Base-by-base conservation (phyloP, 2,888 invertebrate species). In the Pristionchus japonicus region DNA sequence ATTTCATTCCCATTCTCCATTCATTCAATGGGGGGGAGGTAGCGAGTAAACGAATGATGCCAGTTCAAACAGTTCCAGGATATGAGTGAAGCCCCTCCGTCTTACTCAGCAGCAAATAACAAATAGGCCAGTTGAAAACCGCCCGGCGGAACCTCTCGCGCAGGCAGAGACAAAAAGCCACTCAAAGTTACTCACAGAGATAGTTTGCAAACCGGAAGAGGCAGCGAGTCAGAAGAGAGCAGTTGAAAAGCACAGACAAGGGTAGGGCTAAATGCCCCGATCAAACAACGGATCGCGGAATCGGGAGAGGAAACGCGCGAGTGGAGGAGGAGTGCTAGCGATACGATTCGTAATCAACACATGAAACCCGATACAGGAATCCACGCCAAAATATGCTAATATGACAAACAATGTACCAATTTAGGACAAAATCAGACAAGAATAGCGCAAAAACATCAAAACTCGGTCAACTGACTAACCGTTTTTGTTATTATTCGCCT, bases 401-500 rank as follows among this genome's bases (percentile, higher is more conserved):
- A n/a, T n/a, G n/a, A n/a, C n/a, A n/a, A n/a, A n/a, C n/a, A n/a
- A n/a, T n/a, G n/a, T n/a, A n/a, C n/a, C n/a, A n/a, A n/a, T n/a
- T n/a, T n/a, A n/a, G n/a, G n/a, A n/a, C n/a, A n/a, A 6, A 34
- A 80, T 4, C 13, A 49, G 49, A 43, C 31, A 4, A 52, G 52
- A 52, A 52, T 31, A 17, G 82, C 11, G 52, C 1, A 20, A 20
- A 20, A 13, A 83, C 47, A n/a, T 49, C 27, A 3, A 31, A 31
- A 27, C 27, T 49, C 15, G 27, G 15, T 23, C 7, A 61, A 84
- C 3, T 1, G 9, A 40, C 64, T 13, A 6, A 86, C 86, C 86
- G 13, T 85, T 85, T 17, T 61, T 47, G 61, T 87, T 87, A 27
- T 87, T 87, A 43, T 87, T 87, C 15, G 77, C 52, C 47, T 87